Evolutionary conservation across 1,140 invertebrate species (phyloP), one percentile per base, ranked within the genome.

Genomic region (Dufourea novaeangliae): DNA sequence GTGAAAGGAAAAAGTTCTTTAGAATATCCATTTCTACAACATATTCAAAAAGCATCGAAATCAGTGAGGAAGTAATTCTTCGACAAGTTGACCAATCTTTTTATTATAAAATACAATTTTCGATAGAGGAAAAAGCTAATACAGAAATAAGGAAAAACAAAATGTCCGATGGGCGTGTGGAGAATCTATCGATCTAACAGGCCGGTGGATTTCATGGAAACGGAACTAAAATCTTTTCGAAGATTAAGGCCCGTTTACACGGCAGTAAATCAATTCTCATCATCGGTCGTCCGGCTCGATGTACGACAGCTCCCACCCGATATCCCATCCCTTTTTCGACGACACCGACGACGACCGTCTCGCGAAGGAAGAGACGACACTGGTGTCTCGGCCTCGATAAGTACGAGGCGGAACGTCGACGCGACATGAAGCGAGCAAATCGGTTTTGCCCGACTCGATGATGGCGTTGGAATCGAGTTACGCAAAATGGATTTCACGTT

Each of bases 381-480:
- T 39, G 39, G 34, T 63, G 64, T 12, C 72, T 62, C 34, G 14
- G 22, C 34, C 29, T 44, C 63, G 63, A 67, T 52, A n/a, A n/a
- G n/a, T n/a, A 69, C 52, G 46, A 54, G 7, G 3, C 37, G 17
- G 17, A 50, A 27, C 54, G 10, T 29, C 50, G 14, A 27, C 72
- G 61, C 54, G 27, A 37, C 52, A 22, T 34, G 63, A 46, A 64
- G 76, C 74, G 63, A 44, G 84, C 72, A 85, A 89, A 89, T 89
- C 84, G 83, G 74, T 88, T 89, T 86, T 79, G 62, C 79, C 78
- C 64, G 8, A 67, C 77, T 76, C 86, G 84, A 89, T 88, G 88
- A 90, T 90, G 88, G 84, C 80, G 83, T 81, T 85, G 78, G 78
- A 90, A 91, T 91, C 69, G 83, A 90, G 85, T 91, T 90, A 91